Conservation (phyloP, 2,888 invertebrate genomes). For the Seira ritae region DNA sequence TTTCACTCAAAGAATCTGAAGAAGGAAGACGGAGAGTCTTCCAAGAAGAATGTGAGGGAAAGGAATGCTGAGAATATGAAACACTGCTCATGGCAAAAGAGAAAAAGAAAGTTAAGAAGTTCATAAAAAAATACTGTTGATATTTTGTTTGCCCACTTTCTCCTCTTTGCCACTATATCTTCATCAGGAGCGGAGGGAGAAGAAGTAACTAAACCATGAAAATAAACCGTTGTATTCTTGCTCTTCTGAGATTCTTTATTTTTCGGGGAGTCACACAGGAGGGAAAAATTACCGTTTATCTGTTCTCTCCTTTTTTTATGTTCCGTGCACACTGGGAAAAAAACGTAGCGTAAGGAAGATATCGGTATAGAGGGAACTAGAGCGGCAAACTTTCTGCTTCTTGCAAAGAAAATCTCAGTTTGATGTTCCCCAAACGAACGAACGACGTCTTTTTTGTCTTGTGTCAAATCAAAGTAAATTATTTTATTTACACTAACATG, state of each 20-base stretch:
- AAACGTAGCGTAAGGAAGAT: neutral
- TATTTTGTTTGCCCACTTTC: constrained; percentile 9
- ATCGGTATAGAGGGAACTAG: neutral
- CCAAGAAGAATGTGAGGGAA: no score
- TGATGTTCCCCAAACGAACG: neutral
- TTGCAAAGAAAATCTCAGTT: neutral
- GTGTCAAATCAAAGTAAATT: constrained; percentile 32
- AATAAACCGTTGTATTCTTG: neutral
- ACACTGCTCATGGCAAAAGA: no score
- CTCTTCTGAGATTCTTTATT: constrained; percentile 18
- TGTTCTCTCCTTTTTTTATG: neutral
- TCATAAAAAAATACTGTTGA: constrained; percentile 2
- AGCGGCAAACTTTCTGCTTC: neutral
- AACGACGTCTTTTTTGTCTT: constrained; percentile 1
- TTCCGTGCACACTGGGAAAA: neutral
- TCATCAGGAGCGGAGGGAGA: constrained; percentile 18
- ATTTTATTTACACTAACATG: constrained; percentile 34
- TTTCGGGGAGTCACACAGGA: neutral
- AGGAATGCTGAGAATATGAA: no score
- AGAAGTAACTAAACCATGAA: constrained; percentile 17
- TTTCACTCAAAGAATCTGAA: no score
- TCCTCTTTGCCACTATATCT: constrained; percentile 13
- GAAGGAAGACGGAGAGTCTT: no score
- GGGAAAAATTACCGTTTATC: constrained; percentile 13
- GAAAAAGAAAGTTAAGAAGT: neutral